A percentile compares a stretch with the other conserved stretches of the same genome.
phyloP scores from a whole-genome alignment of 2,888 invertebrate genomes.

The Dasysyrphus tricinctus region DNA sequence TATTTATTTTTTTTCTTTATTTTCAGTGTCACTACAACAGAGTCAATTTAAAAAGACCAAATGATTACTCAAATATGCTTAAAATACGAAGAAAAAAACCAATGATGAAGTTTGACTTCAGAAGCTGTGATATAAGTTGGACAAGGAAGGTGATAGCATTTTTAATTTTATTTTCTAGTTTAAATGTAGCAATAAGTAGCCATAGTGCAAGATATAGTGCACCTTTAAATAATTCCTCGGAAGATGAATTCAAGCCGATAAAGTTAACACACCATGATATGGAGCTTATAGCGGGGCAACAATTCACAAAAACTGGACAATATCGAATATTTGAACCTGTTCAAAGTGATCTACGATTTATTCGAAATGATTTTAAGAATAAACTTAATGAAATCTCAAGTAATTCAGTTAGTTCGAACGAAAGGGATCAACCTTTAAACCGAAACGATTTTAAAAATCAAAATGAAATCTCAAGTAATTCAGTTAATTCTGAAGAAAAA shows the following conservation, averaged over 20 bases:
- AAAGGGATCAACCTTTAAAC: slow-evolving; percentile 78
- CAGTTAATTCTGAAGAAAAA: neutral
- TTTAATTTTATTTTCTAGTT: slow-evolving; percentile 58
- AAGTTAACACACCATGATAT: slow-evolving; percentile 78
- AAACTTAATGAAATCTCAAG: too few relatives aligned
- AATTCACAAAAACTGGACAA: slow-evolving; percentile 81
- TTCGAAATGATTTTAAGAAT: slow-evolving; percentile 9
- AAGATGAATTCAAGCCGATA: slow-evolving; percentile 80
- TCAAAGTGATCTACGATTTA: slow-evolving; percentile 79
- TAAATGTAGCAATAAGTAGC: slow-evolving; percentile 64
- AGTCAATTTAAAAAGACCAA: slow-evolving; percentile 38
- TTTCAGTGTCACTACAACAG: slow-evolving; percentile 1
- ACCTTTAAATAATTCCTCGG: slow-evolving; percentile 54
- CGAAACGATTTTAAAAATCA: slow-evolving; percentile 9
- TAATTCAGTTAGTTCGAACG: slow-evolving; percentile 68
- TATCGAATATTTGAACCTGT: slow-evolving; percentile 80
- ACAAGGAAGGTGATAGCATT: slow-evolving; percentile 23
- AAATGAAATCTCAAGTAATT: neutral
- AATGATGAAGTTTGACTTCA: slow-evolving; percentile 39
- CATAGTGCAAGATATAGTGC: slow-evolving; percentile 69
- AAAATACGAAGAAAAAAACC: slow-evolving; percentile 50
- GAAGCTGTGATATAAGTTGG: slow-evolving; percentile 65
- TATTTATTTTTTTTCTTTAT: neutral
- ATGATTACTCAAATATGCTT: slow-evolving; percentile 53
- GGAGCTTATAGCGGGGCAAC: slow-evolving; percentile 79